Evolutionary conservation across 2,888 invertebrate species (phyloP).

Genomic region (Cheilosia impressa): DNA sequence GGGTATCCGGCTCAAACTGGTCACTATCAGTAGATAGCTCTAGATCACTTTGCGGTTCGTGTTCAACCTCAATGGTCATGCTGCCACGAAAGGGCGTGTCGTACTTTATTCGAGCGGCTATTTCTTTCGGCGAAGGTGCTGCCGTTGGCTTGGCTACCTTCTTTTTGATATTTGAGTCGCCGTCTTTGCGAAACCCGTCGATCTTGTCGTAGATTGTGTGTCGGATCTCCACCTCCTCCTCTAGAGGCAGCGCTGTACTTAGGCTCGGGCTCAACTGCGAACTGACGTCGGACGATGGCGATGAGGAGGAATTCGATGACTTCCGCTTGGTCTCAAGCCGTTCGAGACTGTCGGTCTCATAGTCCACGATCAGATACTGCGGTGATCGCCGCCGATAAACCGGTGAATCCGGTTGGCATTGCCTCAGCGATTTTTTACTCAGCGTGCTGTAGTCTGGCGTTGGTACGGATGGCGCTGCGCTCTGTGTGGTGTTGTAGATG

Average conservation of each 20-base stretch:
- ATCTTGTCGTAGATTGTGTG: conserved; percentile 87
- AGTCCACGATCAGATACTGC: conserved; percentile 85
- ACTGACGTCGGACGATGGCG: conserved; percentile 86
- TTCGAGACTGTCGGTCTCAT: conserved; percentile 90
- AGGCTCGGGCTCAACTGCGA: conserved; percentile 90
- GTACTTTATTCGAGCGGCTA: conserved; percentile 85
- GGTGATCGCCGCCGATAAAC: conserved; percentile 83
- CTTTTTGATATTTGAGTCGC: conserved; percentile 79
- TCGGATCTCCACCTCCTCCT: conserved; percentile 91
- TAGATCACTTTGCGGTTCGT: conserved; percentile 90
- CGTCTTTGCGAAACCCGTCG: conserved; percentile 82
- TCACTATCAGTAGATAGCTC: conserved; percentile 87
- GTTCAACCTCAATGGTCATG: conserved; percentile 92
- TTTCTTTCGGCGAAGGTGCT: conserved; percentile 78
- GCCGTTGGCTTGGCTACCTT: conserved; percentile 76
- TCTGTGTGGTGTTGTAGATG: conserved; percentile 82
- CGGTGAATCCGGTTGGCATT: conserved; percentile 83
- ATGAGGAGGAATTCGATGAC: conserved; percentile 84
- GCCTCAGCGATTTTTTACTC: conserved; percentile 82
- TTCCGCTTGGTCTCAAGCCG: conserved; percentile 85
- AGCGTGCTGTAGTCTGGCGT: conserved; percentile 83
- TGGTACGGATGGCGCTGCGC: conserved; percentile 82
- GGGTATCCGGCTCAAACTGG: conserved; percentile 93
- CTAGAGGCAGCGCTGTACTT: conserved; percentile 89
- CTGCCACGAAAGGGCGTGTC: conserved; percentile 89